Conservation (phyloP, 2,113 vertebrate species). For the human (Homo sapiens) region DNA sequence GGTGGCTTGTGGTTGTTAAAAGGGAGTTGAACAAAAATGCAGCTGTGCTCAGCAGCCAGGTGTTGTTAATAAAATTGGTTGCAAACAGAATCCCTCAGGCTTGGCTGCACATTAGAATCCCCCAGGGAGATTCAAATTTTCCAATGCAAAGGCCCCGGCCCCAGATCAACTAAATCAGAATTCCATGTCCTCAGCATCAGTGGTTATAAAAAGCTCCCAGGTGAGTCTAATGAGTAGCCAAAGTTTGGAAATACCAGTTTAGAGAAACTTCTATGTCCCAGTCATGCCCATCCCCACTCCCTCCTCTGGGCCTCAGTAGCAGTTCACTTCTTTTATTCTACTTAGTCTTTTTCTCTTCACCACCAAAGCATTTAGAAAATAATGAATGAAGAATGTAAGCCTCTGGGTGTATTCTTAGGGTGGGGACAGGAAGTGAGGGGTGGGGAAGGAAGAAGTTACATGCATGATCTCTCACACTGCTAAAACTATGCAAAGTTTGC, state of each 20-base stretch:
- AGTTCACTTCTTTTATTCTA: neutral
- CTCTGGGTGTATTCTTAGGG: neutral
- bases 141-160: neutral
- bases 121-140: neutral
- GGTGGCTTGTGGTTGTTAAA: neutral
- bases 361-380: neutral
- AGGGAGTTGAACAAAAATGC: neutral
- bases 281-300: neutral
- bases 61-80: neutral
- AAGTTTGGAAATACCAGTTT: too few species aligned
- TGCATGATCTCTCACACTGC: neutral
- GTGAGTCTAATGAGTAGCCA: neutral
- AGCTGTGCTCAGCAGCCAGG: neutral
- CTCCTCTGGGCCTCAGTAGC: neutral
- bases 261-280: neutral
- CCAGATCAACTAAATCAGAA: neutral
- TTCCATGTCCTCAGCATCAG: neutral
- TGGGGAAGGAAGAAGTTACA: neutral
- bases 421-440: neutral
- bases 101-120: neutral
- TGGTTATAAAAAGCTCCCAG: neutral
- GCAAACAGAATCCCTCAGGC: neutral
- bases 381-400: neutral
- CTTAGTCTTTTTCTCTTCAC: neutral
- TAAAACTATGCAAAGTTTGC: neutral